phyloP scores from a whole-genome alignment of 2,888 invertebrate species.

The Hoplodrina ambigua region DNA sequence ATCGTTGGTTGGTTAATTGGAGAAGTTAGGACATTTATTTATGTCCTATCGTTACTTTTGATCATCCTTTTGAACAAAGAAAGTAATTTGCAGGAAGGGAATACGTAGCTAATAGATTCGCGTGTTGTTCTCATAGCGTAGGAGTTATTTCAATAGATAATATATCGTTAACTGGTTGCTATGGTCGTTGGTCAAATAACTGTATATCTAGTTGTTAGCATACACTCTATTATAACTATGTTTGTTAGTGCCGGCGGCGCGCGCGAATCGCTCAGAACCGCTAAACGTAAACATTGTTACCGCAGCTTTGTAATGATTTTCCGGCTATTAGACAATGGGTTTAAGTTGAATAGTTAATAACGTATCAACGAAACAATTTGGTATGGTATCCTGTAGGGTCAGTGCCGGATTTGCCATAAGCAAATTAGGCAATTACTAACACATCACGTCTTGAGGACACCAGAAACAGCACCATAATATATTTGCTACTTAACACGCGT shows the following conservation, averaged over 20 bases:
- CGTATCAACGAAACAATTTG: neutral
- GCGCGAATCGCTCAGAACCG: constrained; percentile 20
- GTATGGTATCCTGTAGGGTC: too few species aligned
- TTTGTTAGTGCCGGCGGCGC: constrained; percentile 13
- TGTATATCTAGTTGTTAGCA: neutral
- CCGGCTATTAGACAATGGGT: constrained; percentile 7
- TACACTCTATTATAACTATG: constrained; percentile 7
- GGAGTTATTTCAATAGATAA: neutral
- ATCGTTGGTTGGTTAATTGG: constrained; percentile 27
- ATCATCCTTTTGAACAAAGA: constrained; percentile 4
- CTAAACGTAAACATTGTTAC: constrained; percentile 54
- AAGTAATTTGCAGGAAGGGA: neutral
- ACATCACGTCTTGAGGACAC: too few species aligned
- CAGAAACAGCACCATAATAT: too few species aligned
- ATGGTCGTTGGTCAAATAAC: constrained; percentile 17
- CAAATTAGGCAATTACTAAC: too few species aligned
- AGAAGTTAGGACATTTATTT: constrained; percentile 29
- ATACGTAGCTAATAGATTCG: neutral
- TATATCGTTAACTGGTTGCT: constrained; percentile 26
- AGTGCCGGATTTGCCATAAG: too few species aligned
- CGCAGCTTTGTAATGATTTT: constrained; percentile 8
- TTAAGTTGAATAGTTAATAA: constrained; percentile 10
- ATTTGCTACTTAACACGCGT: too few species aligned
- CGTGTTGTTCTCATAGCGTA: constrained; percentile 6
- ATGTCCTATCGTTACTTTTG: constrained; percentile 25